Conservation (phyloP, 2,888 invertebrate genomes). For the Drosophila planitibia region DNA sequence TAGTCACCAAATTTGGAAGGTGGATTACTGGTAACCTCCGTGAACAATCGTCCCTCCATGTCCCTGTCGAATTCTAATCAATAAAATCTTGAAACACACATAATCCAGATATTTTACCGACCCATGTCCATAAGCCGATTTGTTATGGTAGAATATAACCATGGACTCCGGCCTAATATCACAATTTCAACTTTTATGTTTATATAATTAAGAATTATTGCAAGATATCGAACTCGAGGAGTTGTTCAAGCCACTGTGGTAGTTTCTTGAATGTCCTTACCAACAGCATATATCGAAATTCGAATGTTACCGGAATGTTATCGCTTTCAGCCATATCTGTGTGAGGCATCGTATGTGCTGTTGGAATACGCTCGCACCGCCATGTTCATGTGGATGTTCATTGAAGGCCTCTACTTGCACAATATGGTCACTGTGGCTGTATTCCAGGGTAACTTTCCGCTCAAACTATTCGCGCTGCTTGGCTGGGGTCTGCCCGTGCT, state of each 20-base stretch:
- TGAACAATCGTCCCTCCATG: not conserved
- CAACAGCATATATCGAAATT: not conserved
- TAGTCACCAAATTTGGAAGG: not conserved
- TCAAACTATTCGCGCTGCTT: constrained; percentile 88
- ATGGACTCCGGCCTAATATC: too few relatives aligned
- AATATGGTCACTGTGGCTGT: constrained; percentile 92
- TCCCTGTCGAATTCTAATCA: not conserved
- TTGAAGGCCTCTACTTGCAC: constrained; percentile 96
- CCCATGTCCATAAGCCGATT: not conserved
- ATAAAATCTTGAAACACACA: not conserved
- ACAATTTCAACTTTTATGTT: not conserved
- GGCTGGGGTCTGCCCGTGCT: constrained; percentile 92
- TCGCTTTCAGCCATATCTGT: constrained; percentile 89
- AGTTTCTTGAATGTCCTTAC: too few relatives aligned
- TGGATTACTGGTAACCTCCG: not conserved
- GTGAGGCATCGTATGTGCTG: constrained; percentile 91
- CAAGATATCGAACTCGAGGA: not conserved
- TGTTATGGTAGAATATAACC: not conserved
- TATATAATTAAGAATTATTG: not conserved
- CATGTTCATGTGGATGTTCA: constrained; percentile 99
- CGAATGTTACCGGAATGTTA: not conserved
- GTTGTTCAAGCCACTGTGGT: not conserved
- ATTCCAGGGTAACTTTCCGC: constrained; percentile 87
- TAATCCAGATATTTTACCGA: not conserved
- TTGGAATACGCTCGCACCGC: constrained; percentile 95